Conservation (phyloP, 2,113 vertebrate species). For the Lota lota region DNA sequence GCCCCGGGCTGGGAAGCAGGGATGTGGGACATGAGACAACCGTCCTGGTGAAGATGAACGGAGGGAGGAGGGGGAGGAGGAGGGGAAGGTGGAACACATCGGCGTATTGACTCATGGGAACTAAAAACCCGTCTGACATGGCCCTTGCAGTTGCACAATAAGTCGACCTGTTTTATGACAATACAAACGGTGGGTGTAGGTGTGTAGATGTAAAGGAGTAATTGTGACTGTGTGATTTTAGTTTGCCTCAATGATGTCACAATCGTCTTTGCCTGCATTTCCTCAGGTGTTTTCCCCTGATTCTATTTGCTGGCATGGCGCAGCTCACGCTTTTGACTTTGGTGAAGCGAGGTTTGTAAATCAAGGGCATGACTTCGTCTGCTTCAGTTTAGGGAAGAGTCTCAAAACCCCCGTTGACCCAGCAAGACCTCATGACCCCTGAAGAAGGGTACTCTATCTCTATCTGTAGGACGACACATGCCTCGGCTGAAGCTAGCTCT, state of each 20-base stretch:
- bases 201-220: not conserved
- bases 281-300: not conserved
- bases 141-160: slow-evolving; percentile 61
- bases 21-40: no score
- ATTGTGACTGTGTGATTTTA: not conserved
- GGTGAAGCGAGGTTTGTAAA: slow-evolving; percentile 23
- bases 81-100: slow-evolving; percentile 54
- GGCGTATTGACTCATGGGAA: slow-evolving; percentile 61
- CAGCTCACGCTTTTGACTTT: not conserved
- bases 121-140: slow-evolving; percentile 63
- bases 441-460: slow-evolving; percentile 1
- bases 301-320: not conserved
- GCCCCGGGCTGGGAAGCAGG: not conserved
- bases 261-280: not conserved
- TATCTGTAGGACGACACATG: slow-evolving; percentile 14
- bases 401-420: slow-evolving; percentile 6
- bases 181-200: not conserved
- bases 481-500: not conserved
- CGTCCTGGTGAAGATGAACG: slow-evolving; percentile 17
- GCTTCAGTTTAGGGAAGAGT: not conserved
- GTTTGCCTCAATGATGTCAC: not conserved
- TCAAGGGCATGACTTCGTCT: slow-evolving; percentile 5
- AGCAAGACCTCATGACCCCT: not conserved
- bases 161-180: slow-evolving; percentile 3
- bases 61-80: slow-evolving; percentile 3